A percentile compares a stretch with the other conserved stretches of the same genome.
Evolutionary conservation across 2,888 invertebrate species (phyloP).

Genomic region (Zaprionus obscuricornis): DNA sequence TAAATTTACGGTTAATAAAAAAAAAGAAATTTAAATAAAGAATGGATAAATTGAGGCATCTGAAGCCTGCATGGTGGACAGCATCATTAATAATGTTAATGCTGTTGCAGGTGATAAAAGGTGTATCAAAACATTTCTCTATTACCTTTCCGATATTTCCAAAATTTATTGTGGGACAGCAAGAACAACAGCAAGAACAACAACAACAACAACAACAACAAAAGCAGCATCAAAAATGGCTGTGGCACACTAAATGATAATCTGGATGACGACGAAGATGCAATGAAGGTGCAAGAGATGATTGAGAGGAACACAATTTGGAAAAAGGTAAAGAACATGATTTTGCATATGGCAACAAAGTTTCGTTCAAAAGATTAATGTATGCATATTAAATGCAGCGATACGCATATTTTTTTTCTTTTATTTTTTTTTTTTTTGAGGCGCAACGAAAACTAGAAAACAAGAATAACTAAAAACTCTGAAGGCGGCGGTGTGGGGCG

Average conservation of each 20-base stretch:
- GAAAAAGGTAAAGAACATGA: too few relatives aligned
- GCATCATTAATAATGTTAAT: constrained; percentile 37
- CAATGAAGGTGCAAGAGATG: too few relatives aligned
- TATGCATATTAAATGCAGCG: constrained; percentile 37
- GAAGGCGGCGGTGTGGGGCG: constrained; percentile 35
- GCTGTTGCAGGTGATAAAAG: constrained; percentile 30
- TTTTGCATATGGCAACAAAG: constrained; percentile 3
- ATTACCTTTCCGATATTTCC: neutral
- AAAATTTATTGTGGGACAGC: neutral
- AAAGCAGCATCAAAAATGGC: too few relatives aligned
- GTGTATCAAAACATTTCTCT: neutral
- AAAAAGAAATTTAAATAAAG: too few relatives aligned
- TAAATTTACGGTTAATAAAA: too few relatives aligned
- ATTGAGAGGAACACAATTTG: too few relatives aligned
- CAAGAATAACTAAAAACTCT: too few relatives aligned
- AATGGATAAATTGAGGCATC: constrained; percentile 48
- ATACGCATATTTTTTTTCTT: too few relatives aligned
- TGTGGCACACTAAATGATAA: too few relatives aligned
- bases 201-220: too few relatives aligned
- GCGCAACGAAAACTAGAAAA: neutral
- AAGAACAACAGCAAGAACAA: neutral
- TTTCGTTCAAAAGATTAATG: constrained; percentile 38
- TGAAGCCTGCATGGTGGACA: constrained; percentile 46
- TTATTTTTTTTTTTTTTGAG: too few relatives aligned
- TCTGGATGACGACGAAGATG: too few relatives aligned